A percentile compares a stretch with the other conserved stretches of the same genome.
Evolutionary conservation across 2,888 invertebrate species (phyloP).

Genomic region (Dasysyrphus albostriatus): DNA sequence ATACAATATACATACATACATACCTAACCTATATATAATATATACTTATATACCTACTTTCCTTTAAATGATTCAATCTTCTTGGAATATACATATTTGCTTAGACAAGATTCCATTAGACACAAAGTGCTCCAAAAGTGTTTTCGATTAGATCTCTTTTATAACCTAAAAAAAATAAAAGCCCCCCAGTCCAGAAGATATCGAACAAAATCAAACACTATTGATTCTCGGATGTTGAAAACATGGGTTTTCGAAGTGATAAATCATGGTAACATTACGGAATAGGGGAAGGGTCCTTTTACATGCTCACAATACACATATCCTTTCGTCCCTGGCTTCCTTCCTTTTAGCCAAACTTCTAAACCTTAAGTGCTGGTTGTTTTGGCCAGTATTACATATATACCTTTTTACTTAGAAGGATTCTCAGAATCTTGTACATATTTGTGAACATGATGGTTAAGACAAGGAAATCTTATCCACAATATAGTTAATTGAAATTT

Average conservation of each 20-base stretch:
- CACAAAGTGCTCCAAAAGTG: conserved; percentile 58
- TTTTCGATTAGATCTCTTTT: conserved; percentile 36
- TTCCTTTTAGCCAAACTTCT: conserved; percentile 20
- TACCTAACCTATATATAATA: too few relatives aligned
- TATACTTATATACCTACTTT: background rate
- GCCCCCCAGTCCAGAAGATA: background rate
- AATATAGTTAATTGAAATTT: conserved; percentile 68
- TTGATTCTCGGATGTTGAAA: conserved; percentile 42
- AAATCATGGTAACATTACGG: conserved; percentile 63
- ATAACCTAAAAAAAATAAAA: background rate
- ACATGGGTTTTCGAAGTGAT: conserved; percentile 49
- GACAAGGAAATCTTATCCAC: conserved; percentile 37
- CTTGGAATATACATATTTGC: conserved; percentile 39
- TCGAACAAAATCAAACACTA: conserved; percentile 46
- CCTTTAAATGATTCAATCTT: conserved; percentile 48
- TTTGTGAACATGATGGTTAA: conserved; percentile 37
- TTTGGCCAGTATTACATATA: conserved; percentile 49
- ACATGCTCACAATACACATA: background rate
- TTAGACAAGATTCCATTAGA: conserved; percentile 68
- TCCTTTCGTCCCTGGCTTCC: conserved; percentile 14
- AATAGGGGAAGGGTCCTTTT: conserved; percentile 19
- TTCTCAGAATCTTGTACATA: conserved; percentile 18
- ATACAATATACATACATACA: too few relatives aligned
- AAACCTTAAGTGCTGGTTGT: conserved; percentile 51
- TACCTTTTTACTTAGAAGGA: conserved; percentile 1